Base-by-base conservation (phyloP, 2,888 invertebrate genomes). In the Melanotus villosus region DNA sequence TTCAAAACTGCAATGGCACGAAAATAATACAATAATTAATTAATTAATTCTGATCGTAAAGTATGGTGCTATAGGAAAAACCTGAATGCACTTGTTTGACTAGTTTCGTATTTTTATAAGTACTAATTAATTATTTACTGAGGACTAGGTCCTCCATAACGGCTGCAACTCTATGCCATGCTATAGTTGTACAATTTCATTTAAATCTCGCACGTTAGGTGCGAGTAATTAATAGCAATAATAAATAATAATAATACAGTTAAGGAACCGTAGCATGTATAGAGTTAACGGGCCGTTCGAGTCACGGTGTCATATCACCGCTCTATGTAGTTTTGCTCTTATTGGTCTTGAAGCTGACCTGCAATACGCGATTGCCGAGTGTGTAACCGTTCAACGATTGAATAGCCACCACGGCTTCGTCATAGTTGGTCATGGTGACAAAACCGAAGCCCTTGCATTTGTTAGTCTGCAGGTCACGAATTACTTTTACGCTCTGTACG, bases 391-490 rank as follows among this genome's bases (percentile, higher is more conserved):
- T 98, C 83, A 98, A 89, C 75, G 96, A 96, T 87, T 97, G 96
- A 83, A 98, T 98, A 78, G 98, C 98, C 80, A 96, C 94, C 74
- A 97, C 92, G 70, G 98, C 96, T 86, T 98, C 98, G 82, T 98
- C 97, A 84, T 98, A 98, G 86, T 97, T 97, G 84, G 97, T 97
- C 98, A 98, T 98, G 75, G 97, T 97, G 78, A 98, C 97, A 86
- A 98, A 98, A 78, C 97, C 98, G 86, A 97, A 98, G 74, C 98
- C 98, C 89, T 97, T 98, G 89, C 98, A 98, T 86, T 98, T 98
- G 88, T 96, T 96, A 77, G 97, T 97, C 82, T 95, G 93, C 80
- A 95, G 91, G 89, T 98, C 97, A 82, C 96, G 92, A 84, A 97
- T 96, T 80, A 98, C 97, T 89, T 98, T 98, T 78, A 98, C 97